Conservation (phyloP, 2,113 vertebrate species). For the Craseonycteris thonglongyai region DNA sequence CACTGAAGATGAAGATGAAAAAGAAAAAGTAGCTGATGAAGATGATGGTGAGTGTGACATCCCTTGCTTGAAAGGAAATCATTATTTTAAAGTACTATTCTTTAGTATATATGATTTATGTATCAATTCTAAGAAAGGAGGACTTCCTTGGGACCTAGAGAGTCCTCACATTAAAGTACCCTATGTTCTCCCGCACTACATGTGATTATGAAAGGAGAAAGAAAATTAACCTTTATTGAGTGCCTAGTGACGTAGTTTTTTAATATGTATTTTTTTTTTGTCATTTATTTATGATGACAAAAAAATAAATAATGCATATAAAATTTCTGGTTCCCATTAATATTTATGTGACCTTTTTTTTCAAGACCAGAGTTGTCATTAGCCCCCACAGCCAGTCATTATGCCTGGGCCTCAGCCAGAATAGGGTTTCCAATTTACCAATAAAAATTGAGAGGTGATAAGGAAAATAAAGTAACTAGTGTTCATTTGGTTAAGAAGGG, state of each 20-base stretch:
- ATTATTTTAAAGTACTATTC: background rate
- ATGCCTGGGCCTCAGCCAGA: constrained; percentile 8
- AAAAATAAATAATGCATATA: no score
- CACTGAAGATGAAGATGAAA: constrained; percentile 86
- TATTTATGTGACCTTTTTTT: constrained; percentile 16
- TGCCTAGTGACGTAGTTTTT: constrained; percentile 5
- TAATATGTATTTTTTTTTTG: constrained; percentile 12
- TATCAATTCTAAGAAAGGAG: background rate
- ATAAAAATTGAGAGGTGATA: constrained; percentile 1
- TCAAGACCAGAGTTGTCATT: background rate
- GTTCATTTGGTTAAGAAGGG: constrained; percentile 19
- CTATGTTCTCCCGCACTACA: background rate
- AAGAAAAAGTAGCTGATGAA: constrained; percentile 95
- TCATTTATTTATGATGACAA: no score
- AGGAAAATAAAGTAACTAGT: background rate
- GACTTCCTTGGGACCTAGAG: background rate
- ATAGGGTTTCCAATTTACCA: constrained; percentile 13
- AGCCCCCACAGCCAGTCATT: background rate
- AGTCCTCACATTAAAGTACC: background rate
- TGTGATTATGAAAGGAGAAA: background rate
- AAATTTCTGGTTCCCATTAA: constrained; percentile 29
- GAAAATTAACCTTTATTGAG: background rate
- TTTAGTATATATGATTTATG: background rate
- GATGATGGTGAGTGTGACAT: constrained; percentile 89
- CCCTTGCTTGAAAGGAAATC: constrained; percentile 5